Evolutionary conservation across 2,888 invertebrate genomes (phyloP).

Genomic region (Lepidochrysops patricia): DNA sequence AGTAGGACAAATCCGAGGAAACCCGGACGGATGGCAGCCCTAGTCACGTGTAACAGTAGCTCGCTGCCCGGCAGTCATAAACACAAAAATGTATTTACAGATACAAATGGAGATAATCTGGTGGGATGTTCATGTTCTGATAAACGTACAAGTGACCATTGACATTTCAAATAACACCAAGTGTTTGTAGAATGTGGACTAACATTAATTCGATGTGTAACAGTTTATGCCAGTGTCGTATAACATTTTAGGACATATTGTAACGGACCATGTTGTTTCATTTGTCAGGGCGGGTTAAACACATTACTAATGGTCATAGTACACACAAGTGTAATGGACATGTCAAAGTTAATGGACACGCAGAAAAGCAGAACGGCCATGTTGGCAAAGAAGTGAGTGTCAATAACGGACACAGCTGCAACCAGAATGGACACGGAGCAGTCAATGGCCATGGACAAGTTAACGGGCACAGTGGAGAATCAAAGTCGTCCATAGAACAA

Average conservation of each 20-base stretch:
- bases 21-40: too few relatives aligned
- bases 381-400: slow-evolving; percentile 18
- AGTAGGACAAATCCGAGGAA: too few relatives aligned
- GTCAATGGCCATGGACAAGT: slow-evolving; percentile 27
- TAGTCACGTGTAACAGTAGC: slow-evolving; percentile 26
- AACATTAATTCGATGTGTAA: slow-evolving; percentile 37
- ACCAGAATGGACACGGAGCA: not conserved
- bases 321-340: slow-evolving; percentile 33
- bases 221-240: slow-evolving; percentile 26
- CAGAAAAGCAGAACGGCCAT: slow-evolving; percentile 26
- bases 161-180: slow-evolving; percentile 42
- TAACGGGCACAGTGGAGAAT: slow-evolving; percentile 31
- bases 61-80: slow-evolving; percentile 23
- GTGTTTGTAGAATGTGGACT: slow-evolving; percentile 29
- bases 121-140: slow-evolving; percentile 47
- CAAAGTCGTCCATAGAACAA: slow-evolving; percentile 40
- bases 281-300: slow-evolving; percentile 58
- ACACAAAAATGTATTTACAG: slow-evolving; percentile 53
- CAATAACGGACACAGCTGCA: slow-evolving; percentile 18
- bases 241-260: slow-evolving; percentile 58
- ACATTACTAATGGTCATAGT: slow-evolving; percentile 32
- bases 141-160: slow-evolving; percentile 44
- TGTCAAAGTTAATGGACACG: slow-evolving; percentile 25
- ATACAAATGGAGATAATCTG: slow-evolving; percentile 48
- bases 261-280: slow-evolving; percentile 48